These are phyloP conservation scores for Haemorhous mexicanus DNA, from an alignment of 2,113 vertebrate genomes.

Conservation along the genomic window DNA sequence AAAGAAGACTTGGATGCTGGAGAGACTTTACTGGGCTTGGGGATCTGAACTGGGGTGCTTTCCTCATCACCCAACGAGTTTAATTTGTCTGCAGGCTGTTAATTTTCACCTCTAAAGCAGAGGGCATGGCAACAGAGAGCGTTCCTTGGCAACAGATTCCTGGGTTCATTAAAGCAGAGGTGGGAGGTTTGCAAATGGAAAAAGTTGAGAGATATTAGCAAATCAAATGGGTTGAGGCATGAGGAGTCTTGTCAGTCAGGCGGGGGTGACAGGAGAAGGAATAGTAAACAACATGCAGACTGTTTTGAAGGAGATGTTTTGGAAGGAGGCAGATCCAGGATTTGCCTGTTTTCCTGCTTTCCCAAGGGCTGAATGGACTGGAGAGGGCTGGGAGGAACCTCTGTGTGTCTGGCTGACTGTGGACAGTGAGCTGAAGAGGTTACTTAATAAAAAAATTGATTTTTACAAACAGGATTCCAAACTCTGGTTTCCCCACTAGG, in stretches of 20 bases:
- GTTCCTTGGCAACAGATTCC: conserved; percentile 64
- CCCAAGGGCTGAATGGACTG: background rate
- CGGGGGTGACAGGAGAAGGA: background rate
- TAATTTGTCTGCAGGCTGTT: conserved; percentile 58
- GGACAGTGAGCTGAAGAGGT: background rate
- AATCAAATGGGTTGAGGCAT: conserved; percentile 41
- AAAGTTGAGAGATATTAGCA: conserved; percentile 47
- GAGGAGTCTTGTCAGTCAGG: conserved; percentile 18
- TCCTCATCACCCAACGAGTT: conserved; percentile 13
- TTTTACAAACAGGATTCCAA: background rate
- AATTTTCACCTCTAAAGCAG: conserved; percentile 55
- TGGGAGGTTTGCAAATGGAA: conserved; percentile 56
- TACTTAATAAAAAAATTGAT: background rate
- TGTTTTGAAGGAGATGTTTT: background rate
- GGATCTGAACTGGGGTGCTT: background rate
- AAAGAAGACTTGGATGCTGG: background rate
- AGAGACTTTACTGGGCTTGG: background rate
- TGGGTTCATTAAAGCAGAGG: conserved; percentile 53
- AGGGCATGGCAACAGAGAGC: conserved; percentile 45
- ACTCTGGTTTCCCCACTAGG: background rate
- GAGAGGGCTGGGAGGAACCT: background rate
- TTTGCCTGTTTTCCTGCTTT: background rate
- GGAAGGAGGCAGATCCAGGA: background rate
- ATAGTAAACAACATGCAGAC: conserved; percentile 26
- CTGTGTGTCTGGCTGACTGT: too few relatives aligned